These are phyloP conservation scores for Drosophila limbata DNA, from an alignment of 2,888 invertebrate species.

Conservation along the genomic window DNA sequence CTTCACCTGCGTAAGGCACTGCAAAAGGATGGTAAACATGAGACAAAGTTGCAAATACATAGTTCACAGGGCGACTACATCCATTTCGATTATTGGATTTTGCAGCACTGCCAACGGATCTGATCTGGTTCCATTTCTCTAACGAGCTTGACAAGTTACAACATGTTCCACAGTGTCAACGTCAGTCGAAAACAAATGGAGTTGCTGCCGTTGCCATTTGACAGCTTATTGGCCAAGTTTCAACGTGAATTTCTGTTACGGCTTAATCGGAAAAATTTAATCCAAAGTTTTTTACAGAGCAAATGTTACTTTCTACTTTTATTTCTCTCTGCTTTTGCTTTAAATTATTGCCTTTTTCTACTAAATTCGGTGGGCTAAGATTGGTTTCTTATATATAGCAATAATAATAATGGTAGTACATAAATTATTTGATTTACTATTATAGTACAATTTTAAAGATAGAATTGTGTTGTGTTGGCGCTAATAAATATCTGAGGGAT, in stretches of 20 bases:
- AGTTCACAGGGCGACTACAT: conserved; percentile 3
- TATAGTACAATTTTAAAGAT: conserved; percentile 8
- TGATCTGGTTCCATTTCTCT: conserved; percentile 45
- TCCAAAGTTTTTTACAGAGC: not conserved
- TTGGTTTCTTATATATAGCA: no score
- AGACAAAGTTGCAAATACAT: not conserved
- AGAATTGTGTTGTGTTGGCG: conserved; percentile 15
- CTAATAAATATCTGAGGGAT: conserved; percentile 29
- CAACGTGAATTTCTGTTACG: conserved; percentile 1
- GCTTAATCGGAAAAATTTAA: conserved; percentile 6
- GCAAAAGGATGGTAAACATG: not conserved
- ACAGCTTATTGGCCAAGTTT: conserved; percentile 32
- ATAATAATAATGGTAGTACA: not conserved
- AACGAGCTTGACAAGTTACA: conserved; percentile 46
- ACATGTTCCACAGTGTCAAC: conserved; percentile 38
- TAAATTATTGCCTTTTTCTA: not conserved
- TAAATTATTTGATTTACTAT: conserved; percentile 7
- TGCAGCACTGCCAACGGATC: conserved; percentile 21
- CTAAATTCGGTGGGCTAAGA: not conserved
- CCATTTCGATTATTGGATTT: conserved; percentile 33
- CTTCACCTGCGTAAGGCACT: not conserved
- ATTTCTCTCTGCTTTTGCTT: not conserved
- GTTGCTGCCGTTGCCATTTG: conserved; percentile 22
- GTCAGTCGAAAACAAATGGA: conserved; percentile 43
- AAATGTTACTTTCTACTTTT: not conserved